These are phyloP conservation scores for Microtus montanus DNA, from an alignment of 2,113 vertebrate species.

Conservation along the genomic window DNA sequence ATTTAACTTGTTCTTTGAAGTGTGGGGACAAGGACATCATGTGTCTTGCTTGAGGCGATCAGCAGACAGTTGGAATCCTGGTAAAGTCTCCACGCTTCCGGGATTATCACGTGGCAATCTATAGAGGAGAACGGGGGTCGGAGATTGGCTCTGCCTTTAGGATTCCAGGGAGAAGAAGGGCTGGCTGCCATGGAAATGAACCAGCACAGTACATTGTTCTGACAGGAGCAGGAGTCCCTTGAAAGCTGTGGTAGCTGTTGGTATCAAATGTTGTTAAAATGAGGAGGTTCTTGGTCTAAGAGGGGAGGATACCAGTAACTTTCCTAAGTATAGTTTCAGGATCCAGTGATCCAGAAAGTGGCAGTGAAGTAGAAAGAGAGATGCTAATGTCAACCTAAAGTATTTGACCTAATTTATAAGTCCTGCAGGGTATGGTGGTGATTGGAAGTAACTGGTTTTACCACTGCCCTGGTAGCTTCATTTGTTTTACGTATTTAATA, in stretches of 20 bases:
- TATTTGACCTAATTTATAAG: background rate
- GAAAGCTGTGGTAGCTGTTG: background rate
- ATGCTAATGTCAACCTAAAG: background rate
- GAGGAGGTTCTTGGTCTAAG: background rate
- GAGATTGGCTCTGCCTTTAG: background rate
- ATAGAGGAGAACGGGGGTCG: background rate
- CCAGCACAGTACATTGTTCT: background rate
- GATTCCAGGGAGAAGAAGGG: background rate
- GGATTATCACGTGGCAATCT: background rate
- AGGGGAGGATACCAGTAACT: background rate
- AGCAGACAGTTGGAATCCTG: background rate
- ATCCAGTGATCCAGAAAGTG: background rate
- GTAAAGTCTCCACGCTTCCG: slow-evolving; percentile 1
- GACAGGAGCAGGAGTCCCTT: background rate
- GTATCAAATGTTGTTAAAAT: background rate
- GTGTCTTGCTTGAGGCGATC: background rate
- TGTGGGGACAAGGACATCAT: background rate
- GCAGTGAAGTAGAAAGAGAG: background rate
- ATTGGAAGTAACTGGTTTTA: background rate
- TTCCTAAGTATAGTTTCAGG: slow-evolving; percentile 1
- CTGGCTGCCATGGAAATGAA: background rate
- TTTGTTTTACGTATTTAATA: slow-evolving; percentile 47
- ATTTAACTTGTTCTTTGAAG: background rate
- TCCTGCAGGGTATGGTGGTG: background rate
- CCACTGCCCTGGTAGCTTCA: background rate